These are phyloP conservation scores for Troides helena DNA, from an alignment of 2,888 invertebrate species.

Conservation along the genomic window DNA sequence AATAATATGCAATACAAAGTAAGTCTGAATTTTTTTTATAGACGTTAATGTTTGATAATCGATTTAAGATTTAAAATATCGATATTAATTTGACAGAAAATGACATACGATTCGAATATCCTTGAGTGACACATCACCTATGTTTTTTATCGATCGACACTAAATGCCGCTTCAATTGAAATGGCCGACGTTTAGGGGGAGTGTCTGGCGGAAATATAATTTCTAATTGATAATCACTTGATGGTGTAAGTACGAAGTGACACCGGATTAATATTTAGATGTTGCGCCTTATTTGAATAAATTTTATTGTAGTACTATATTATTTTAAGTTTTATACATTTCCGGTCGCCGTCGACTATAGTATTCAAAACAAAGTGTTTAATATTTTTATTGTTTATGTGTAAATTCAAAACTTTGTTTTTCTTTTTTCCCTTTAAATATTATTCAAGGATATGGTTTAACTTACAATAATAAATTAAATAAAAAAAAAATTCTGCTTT, in stretches of 20 bases:
- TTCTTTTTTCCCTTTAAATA: constrained; percentile 42
- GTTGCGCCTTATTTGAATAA: constrained; percentile 21
- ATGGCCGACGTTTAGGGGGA: constrained; percentile 80
- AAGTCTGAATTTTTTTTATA: too few species aligned
- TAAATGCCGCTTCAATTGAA: constrained; percentile 74
- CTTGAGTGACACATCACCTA: constrained; percentile 27
- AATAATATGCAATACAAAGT: too few species aligned
- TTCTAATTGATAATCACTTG: constrained; percentile 57
- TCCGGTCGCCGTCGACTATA: constrained; percentile 69
- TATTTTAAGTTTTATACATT: constrained; percentile 43
- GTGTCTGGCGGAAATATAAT: constrained; percentile 68
- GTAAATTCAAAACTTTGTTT: constrained; percentile 38
- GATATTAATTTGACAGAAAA: constrained; percentile 5
- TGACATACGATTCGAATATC: constrained; percentile 11
- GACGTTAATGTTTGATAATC: too few species aligned
- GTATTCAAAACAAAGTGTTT: constrained; percentile 72
- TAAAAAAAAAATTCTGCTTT: too few species aligned
- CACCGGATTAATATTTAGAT: not conserved
- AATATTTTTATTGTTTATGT: constrained; percentile 24
- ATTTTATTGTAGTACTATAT: constrained; percentile 12
- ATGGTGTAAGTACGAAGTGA: constrained; percentile 32
- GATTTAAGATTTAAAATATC: constrained; percentile 3
- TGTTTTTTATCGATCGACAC: constrained; percentile 56
- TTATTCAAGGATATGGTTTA: constrained; percentile 7
- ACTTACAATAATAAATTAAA: not conserved